Percentiles rank a stretch among this genome's conserved stretches.
Evolutionary conservation across 2,797 vertebrate genomes (phyloP).

Genomic region (Pangasius djambal): DNA sequence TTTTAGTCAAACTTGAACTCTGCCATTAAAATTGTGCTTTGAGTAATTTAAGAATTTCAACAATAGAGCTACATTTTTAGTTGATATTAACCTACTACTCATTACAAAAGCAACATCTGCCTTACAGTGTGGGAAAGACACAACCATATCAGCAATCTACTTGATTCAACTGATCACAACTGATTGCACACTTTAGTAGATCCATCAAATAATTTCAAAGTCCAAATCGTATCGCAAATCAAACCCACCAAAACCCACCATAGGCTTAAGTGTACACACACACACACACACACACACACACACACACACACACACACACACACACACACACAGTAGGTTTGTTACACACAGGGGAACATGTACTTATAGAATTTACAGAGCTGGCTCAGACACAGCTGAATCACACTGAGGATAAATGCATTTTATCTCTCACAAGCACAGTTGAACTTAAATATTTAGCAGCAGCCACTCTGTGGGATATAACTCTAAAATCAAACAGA

Average conservation of each 20-base stretch:
- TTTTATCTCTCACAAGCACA: background rate
- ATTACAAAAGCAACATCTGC: background rate
- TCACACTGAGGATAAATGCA: background rate
- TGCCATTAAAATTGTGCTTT: background rate
- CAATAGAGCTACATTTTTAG: background rate
- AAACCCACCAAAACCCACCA: background rate
- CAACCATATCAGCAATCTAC: background rate
- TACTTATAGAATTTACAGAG: no score
- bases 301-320: background rate
- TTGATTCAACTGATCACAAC: background rate
- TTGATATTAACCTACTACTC: background rate
- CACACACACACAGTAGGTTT: background rate
- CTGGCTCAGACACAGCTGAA: background rate
- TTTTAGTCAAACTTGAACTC: background rate
- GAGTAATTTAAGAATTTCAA: background rate
- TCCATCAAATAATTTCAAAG: no score
- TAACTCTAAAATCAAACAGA: background rate
- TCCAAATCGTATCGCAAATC: background rate
- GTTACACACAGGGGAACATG: background rate
- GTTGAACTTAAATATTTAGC: background rate
- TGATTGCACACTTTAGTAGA: background rate
- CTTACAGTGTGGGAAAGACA: background rate
- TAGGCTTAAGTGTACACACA: background rate
- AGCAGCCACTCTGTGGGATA: background rate
- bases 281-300: background rate